A percentile compares a stretch with the other conserved stretches of the same genome.
These are phyloP conservation scores for Arge pagana DNA, from an alignment of 2,888 invertebrate species.

Conservation along the genomic window DNA sequence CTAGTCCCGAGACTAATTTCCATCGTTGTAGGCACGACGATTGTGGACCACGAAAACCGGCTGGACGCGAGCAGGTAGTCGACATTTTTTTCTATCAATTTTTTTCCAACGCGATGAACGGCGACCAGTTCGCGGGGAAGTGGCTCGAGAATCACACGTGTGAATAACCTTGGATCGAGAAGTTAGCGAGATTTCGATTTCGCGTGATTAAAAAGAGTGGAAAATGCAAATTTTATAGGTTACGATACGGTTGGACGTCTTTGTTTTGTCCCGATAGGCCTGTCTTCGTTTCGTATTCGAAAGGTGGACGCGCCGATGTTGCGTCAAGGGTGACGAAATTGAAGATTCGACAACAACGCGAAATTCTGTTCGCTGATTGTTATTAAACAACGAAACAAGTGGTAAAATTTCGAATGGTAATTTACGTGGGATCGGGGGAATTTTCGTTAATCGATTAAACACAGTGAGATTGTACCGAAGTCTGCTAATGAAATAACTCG, in stretches of 20 bases:
- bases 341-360: neutral
- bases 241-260: too few relatives aligned
- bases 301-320: neutral
- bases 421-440: constrained; percentile 29
- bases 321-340: neutral
- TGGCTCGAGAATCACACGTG: too few relatives aligned
- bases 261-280: too few relatives aligned
- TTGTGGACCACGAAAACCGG: constrained; percentile 21
- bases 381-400: too few relatives aligned
- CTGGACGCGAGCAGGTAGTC: constrained; percentile 34
- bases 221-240: constrained; percentile 2
- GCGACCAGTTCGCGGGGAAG: neutral
- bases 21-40: neutral
- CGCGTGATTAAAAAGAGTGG: too few relatives aligned
- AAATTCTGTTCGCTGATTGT: too few relatives aligned
- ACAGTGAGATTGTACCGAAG: neutral
- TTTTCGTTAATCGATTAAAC: neutral
- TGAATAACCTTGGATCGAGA: too few relatives aligned
- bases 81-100: constrained; percentile 22
- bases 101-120: constrained; percentile 12
- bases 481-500: neutral
- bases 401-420: neutral
- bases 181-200: too few relatives aligned
- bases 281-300: neutral
- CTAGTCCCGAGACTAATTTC: too few relatives aligned